Evolutionary conservation across 2,113 vertebrate species (phyloP), one percentile per base, ranked within the genome.

Genomic region (Dendropsophus ebraccatus): DNA sequence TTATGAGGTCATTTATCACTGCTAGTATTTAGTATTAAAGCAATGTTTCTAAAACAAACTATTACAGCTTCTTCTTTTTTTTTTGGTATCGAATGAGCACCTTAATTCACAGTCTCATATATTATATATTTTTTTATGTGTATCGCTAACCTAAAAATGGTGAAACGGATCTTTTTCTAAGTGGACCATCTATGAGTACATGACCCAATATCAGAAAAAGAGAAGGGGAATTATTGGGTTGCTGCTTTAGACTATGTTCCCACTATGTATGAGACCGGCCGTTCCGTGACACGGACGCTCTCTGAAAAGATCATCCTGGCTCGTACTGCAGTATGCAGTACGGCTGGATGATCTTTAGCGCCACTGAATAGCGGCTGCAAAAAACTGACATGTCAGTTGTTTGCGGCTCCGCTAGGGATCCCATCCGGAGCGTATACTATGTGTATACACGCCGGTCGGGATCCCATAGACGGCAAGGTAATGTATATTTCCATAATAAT

Each of bases 1-100:
- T 80, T 80, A 60, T 80, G 54, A 62, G 56, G 54, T 25, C 32
- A 60, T 80, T 80, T 80, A 62, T 80, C 77, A 60, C 21, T 80
- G 77, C 77, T 80, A 25, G 54, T 80, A 80, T 80, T 80, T 80
- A 60, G 77, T 62, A 62, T 62, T 62, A 62, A 80, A 12, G 56
- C 77, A 80, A 60, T 62, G 54, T 62, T 80, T 80, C 77, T 80
- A 62, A 62, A 80, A 41, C 1, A 60, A 56, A 56, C 28, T 58
- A 56, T 79, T 35, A 56, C 2, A 5, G 28, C 52, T 13, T n/a
- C n/a, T n/a, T n/a, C n/a, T n/a, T n/a, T n/a, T n/a, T n/a, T 13
- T 77, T 79, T 79, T 58, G 28, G 37, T 58, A 79, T 79, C 58
- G 19, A 16, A 58, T 21, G 4, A 58, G 76, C 19, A 79, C 76